Base-by-base conservation (phyloP, 2,888 invertebrate genomes). In the Nymphalis c-album region DNA sequence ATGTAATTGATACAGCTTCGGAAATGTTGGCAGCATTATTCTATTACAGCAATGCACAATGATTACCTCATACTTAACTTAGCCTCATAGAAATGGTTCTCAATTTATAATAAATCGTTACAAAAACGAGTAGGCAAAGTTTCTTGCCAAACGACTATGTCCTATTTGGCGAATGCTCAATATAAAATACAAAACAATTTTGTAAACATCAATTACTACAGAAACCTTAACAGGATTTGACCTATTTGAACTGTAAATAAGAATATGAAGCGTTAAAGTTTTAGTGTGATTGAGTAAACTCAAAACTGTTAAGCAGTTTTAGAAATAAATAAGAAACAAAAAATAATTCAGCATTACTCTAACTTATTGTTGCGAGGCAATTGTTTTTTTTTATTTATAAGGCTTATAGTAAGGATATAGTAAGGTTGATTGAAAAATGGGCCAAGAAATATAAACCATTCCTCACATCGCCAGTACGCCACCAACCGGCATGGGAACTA, bases 151-250 rank as follows among this genome's bases (percentile, higher is more conserved):
- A 74, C 71, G 70, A 70, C 72, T 73, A 64, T 73, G 76, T 70
- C 72, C 77, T 75, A 76, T 74, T 76, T 77, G 77, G 77, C 76
- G 72, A 74, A 72, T 61, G 63, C 60, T 69, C 72, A 72, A 70
- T 67, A 63, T 68, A 61, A 60, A 60, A 48, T 31, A 53, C 53
- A 53, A 61, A 59, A 61, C 64, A 66, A 64, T 63, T 63, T 58
- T 53, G 51, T 48, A 51, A 47, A 50, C 58, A 70, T 59, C 20
- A 61, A 68, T 60, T 60, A 61, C 50, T 57, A 68, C 40, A 40
- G 46, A 16, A 47, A 55, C 53, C 51, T 64, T n/a, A 61, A 60
- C 51, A 61, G 60, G 18, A 60, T 55, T 46, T 48, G 62, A 57
- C 26, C 45, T 61, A 67, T 60, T 57, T 57, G 10, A 46, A 61